Evolutionary conservation across 2,113 vertebrate genomes (phyloP).

Genomic region (Gadus chalcogrammus): DNA sequence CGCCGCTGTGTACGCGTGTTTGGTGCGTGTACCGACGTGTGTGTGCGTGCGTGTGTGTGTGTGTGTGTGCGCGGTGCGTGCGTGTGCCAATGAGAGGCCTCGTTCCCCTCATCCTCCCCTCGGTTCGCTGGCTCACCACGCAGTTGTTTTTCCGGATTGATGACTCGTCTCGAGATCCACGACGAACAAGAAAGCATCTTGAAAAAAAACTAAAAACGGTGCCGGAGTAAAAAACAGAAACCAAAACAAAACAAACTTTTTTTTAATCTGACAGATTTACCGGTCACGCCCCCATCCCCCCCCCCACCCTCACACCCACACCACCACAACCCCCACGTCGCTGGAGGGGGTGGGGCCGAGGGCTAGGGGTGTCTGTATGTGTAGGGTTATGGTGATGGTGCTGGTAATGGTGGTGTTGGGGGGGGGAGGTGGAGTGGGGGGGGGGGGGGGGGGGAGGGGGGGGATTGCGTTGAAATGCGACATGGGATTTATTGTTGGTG

Average conservation of each 20-base stretch:
- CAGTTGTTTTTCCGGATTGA: slow-evolving; percentile 77
- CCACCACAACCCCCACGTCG: neutral
- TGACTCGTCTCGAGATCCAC: slow-evolving; percentile 66
- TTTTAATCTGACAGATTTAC: too few relatives aligned
- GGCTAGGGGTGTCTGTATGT: neutral
- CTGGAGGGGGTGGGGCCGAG: neutral
- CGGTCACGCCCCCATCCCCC: neutral
- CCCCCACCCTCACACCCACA: neutral
- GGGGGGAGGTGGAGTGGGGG: neutral
- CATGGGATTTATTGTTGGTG: slow-evolving; percentile 53
- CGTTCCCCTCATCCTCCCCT: slow-evolving; percentile 75
- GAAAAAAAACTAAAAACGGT: too few relatives aligned
- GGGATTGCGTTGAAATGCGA: slow-evolving; percentile 38
- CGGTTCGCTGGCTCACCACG: slow-evolving; percentile 73
- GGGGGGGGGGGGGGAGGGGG: slow-evolving; percentile 5
- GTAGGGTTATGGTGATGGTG: neutral
- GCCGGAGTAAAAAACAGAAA: too few relatives aligned
- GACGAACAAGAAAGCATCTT: slow-evolving; percentile 54
- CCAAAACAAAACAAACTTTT: too few relatives aligned
- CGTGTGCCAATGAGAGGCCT: slow-evolving; percentile 70
- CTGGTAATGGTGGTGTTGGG: neutral
- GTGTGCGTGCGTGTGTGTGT: slow-evolving; percentile 31
- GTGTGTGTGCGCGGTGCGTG: slow-evolving; percentile 35
- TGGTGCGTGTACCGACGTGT: slow-evolving; percentile 12
- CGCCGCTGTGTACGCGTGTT: slow-evolving; percentile 32